A percentile compares a stretch with the other conserved stretches of the same genome.
These are phyloP conservation scores for Anniella stebbinsi DNA, from an alignment of 2,797 vertebrate genomes.

Conservation along the genomic window DNA sequence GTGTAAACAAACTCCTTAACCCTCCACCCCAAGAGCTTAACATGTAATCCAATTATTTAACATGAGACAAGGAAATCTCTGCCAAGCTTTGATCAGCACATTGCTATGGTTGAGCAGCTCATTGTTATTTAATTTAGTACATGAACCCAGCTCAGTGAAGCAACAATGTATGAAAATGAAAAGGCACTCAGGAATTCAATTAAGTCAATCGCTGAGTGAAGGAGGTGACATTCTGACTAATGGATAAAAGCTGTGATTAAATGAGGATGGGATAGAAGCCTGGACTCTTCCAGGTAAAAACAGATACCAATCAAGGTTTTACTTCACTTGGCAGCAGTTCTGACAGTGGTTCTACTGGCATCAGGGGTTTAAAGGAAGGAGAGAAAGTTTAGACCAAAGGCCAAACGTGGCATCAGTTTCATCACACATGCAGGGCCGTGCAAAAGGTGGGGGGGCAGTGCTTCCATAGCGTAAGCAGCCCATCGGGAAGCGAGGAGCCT, in stretches of 20 bases:
- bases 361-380: not conserved
- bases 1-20: not conserved
- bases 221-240: constrained; percentile 49
- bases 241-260: constrained; percentile 39
- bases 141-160: constrained; percentile 44
- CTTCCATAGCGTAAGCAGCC: no score
- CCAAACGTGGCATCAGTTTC: not conserved
- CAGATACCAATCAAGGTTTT: constrained; percentile 1
- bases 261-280: constrained; percentile 8
- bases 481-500: no score
- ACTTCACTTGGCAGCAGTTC: not conserved
- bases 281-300: constrained; percentile 1
- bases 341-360: not conserved
- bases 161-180: constrained; percentile 50
- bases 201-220: constrained; percentile 38
- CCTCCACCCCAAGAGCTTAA: constrained; percentile 5
- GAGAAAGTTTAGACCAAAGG: not conserved
- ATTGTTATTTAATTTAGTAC: constrained; percentile 52
- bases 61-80: constrained; percentile 26
- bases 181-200: constrained; percentile 53
- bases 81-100: constrained; percentile 33
- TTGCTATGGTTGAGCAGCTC: constrained; percentile 32
- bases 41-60: constrained; percentile 32
- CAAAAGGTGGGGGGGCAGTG: no score
- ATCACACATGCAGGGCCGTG: no score